phyloP scores from a whole-genome alignment of 2,888 invertebrate species.

The Pseudoips prasinana region DNA sequence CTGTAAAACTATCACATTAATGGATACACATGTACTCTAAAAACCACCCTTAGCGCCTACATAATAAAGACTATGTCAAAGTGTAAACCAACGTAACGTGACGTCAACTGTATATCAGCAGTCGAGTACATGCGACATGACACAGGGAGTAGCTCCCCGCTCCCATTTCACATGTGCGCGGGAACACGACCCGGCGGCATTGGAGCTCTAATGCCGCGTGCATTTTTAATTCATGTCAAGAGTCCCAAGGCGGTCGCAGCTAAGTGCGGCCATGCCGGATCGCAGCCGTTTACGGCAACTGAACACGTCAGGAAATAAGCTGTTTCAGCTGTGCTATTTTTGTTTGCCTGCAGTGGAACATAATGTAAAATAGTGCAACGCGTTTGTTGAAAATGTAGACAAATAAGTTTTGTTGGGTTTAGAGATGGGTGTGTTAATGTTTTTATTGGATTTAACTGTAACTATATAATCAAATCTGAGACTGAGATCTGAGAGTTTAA shows the following conservation, averaged over 20 bases:
- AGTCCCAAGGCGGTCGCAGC: slow-evolving; percentile 52
- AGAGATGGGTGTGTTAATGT: neutral
- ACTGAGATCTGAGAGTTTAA: too few species aligned
- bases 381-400: too few species aligned
- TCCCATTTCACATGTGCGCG: slow-evolving; percentile 32
- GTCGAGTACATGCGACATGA: slow-evolving; percentile 5
- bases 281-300: slow-evolving; percentile 37
- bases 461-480: too few species aligned
- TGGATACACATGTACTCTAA: too few species aligned
- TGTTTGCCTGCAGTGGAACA: slow-evolving; percentile 3
- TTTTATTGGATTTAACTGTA: slow-evolving; percentile 5
- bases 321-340: slow-evolving; percentile 30
- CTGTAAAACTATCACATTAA: too few species aligned
- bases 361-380: too few species aligned
- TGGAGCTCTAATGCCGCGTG: slow-evolving; percentile 70
- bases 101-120: slow-evolving; percentile 33
- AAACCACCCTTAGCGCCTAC: too few species aligned
- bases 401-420: too few species aligned
- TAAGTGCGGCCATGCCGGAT: slow-evolving; percentile 50
- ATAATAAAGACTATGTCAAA: too few species aligned
- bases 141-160: slow-evolving; percentile 18
- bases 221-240: slow-evolving; percentile 78
- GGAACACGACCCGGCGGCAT: slow-evolving; percentile 38
- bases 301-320: slow-evolving; percentile 37
- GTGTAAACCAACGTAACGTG: too few species aligned